Conservation (phyloP, 2,113 vertebrate species). For the Nannobrachium achirus region DNA sequence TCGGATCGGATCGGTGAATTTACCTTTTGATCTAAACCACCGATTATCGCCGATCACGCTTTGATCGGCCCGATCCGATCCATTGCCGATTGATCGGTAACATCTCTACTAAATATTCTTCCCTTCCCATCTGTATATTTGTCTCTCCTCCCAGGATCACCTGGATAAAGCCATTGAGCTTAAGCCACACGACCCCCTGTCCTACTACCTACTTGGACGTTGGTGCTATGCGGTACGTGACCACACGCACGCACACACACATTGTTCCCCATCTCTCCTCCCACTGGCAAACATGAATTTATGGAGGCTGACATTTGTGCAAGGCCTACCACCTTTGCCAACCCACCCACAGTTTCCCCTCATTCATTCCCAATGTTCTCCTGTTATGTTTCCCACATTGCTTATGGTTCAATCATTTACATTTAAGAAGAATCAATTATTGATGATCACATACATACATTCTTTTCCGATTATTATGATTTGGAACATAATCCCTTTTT, state of each 20-base stretch:
- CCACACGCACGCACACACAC: conserved; percentile 2
- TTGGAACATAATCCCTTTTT: neutral
- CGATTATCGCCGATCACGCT: too few relatives aligned
- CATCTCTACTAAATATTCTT: too few relatives aligned
- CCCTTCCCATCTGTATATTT: conserved; percentile 31
- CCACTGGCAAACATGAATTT: conserved; percentile 19
- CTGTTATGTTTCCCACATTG: conserved; percentile 50
- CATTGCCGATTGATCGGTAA: too few relatives aligned
- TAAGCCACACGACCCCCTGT: conserved; percentile 90
- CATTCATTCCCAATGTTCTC: conserved; percentile 47
- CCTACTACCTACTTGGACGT: conserved; percentile 95
- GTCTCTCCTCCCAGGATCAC: conserved; percentile 5
- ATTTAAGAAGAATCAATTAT: too few relatives aligned
- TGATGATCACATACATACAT: too few relatives aligned
- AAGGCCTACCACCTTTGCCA: conserved; percentile 5
- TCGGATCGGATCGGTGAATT: too few relatives aligned
- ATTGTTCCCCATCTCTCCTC: conserved; percentile 26
- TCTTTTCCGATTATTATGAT: neutral
- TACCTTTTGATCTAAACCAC: too few relatives aligned
- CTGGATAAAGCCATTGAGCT: conserved; percentile 88
- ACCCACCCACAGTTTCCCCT: conserved; percentile 51
- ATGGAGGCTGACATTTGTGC: conserved; percentile 10
- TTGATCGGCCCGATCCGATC: too few relatives aligned
- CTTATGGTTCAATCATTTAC: too few relatives aligned
- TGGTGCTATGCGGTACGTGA: conserved; percentile 95